Conservation (phyloP, 1,140 invertebrate species). For the Drosophila bifasciata region DNA sequence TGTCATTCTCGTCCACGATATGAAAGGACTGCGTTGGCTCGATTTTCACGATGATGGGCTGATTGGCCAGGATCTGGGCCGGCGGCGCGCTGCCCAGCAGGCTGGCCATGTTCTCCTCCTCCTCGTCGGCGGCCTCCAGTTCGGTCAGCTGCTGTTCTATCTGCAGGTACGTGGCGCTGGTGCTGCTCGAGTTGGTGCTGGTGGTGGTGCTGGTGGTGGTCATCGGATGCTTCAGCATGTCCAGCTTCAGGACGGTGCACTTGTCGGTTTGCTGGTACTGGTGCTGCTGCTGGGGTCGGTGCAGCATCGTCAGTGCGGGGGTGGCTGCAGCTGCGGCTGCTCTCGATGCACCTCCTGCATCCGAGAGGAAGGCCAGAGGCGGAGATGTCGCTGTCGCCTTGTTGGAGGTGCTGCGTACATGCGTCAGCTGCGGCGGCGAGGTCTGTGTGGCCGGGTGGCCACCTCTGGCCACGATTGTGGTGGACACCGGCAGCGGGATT, state of each 20-base stretch:
- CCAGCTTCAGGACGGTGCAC: constrained; percentile 78
- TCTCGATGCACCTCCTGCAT: neutral
- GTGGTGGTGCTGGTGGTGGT: constrained; percentile 44
- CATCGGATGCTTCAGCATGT: constrained; percentile 53
- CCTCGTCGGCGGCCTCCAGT: constrained; percentile 65
- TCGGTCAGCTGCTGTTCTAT: constrained; percentile 75
- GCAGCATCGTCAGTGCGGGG: constrained; percentile 17
- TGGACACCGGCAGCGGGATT: constrained; percentile 75
- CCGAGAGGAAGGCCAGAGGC: constrained; percentile 62
- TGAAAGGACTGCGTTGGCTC: constrained; percentile 80
- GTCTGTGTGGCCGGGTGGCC: neutral
- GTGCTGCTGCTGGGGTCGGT: constrained; percentile 72
- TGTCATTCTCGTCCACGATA: constrained; percentile 78
- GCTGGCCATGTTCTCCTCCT: constrained; percentile 72
- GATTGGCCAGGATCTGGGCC: constrained; percentile 60
- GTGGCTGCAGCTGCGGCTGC: neutral
- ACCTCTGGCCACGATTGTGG: constrained; percentile 59
- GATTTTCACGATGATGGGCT: constrained; percentile 81
- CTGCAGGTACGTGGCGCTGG: constrained; percentile 69
- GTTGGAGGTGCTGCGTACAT: constrained; percentile 63
- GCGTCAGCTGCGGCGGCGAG: constrained; percentile 25
- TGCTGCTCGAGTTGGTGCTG: constrained; percentile 39
- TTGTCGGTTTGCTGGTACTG: constrained; percentile 82
- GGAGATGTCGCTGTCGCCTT: constrained; percentile 80
- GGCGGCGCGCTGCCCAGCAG: constrained; percentile 57